A percentile compares a stretch with the other conserved stretches of the same genome.
Evolutionary conservation across 2,113 vertebrate genomes (phyloP).

Genomic region (Lethenteron reissneri): DNA sequence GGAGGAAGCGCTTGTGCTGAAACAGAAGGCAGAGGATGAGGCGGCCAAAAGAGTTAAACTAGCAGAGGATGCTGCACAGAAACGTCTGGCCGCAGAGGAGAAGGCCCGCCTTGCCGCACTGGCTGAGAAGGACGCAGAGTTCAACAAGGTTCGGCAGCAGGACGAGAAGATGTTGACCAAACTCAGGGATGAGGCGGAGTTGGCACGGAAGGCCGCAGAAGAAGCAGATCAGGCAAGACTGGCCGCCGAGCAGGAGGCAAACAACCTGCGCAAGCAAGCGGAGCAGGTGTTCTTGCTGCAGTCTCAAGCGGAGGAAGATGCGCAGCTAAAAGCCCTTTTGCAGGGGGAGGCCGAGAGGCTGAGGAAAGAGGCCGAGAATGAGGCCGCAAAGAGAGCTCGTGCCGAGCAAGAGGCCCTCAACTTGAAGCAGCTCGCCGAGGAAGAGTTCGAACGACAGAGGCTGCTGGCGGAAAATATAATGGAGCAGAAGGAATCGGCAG

Average conservation of each 20-base stretch:
- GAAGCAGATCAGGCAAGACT: conserved; percentile 47
- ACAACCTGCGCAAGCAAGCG: conserved; percentile 43
- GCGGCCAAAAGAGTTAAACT: conserved; percentile 49
- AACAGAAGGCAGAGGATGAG: conserved; percentile 55
- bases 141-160: conserved; percentile 33
- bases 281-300: conserved; percentile 63
- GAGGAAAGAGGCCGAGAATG: conserved; percentile 73
- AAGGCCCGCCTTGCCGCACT: conserved; percentile 50
- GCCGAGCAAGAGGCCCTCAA: conserved; percentile 50
- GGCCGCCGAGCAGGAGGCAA: conserved; percentile 50
- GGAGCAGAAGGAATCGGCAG: conserved; percentile 54
- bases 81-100: conserved; percentile 44
- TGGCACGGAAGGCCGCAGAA: conserved; percentile 41
- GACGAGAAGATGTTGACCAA: conserved; percentile 30
- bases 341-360: conserved; percentile 54
- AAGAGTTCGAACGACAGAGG: conserved; percentile 68
- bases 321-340: conserved; percentile 30
- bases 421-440: conserved; percentile 64
- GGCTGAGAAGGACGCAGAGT: conserved; percentile 58
- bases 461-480: conserved; percentile 59
- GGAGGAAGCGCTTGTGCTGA: conserved; percentile 55
- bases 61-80: conserved; percentile 54
- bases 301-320: conserved; percentile 45
- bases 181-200: conserved; percentile 47
- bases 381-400: conserved; percentile 46